phyloP scores from a whole-genome alignment of 1,140 invertebrate species.

The Caenorhabditis brenneri region DNA sequence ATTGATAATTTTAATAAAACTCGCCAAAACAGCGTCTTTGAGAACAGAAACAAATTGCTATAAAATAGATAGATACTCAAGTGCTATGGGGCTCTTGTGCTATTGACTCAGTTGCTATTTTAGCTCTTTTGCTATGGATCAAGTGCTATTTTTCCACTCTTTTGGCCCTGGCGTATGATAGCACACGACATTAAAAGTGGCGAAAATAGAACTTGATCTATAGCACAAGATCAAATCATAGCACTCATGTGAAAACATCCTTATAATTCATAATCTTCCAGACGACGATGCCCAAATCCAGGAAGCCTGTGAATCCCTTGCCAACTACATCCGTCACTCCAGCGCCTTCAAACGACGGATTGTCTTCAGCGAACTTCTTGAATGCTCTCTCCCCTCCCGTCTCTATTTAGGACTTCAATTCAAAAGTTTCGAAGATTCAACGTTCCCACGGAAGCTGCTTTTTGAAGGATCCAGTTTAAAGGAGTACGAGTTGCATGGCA shows the following conservation, averaged over 20 bases:
- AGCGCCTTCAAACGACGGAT: not conserved
- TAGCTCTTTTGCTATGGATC: too few relatives aligned
- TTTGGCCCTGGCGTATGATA: too few relatives aligned
- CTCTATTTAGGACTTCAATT: not conserved
- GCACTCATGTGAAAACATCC: not conserved
- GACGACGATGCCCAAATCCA: not conserved
- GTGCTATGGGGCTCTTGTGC: too few relatives aligned
- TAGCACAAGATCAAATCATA: not conserved
- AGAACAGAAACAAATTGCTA: too few relatives aligned
- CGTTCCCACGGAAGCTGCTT: not conserved
- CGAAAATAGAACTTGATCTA: too few relatives aligned
- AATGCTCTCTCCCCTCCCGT: not conserved
- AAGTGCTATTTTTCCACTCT: too few relatives aligned
- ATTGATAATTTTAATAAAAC: too few relatives aligned
- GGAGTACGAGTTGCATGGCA: not conserved
- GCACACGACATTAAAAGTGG: too few relatives aligned
- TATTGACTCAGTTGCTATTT: too few relatives aligned
- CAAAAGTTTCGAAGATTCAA: not conserved
- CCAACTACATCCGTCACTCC: conserved; percentile 19
- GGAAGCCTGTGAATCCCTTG: not conserved
- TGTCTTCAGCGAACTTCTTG: not conserved
- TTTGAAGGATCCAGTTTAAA: not conserved
- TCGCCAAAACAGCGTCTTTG: too few relatives aligned
- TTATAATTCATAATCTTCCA: not conserved
- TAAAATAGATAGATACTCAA: too few relatives aligned